These are phyloP conservation scores for Acanthochromis polyacanthus DNA, from an alignment of 2,113 vertebrate genomes.

Conservation along the genomic window DNA sequence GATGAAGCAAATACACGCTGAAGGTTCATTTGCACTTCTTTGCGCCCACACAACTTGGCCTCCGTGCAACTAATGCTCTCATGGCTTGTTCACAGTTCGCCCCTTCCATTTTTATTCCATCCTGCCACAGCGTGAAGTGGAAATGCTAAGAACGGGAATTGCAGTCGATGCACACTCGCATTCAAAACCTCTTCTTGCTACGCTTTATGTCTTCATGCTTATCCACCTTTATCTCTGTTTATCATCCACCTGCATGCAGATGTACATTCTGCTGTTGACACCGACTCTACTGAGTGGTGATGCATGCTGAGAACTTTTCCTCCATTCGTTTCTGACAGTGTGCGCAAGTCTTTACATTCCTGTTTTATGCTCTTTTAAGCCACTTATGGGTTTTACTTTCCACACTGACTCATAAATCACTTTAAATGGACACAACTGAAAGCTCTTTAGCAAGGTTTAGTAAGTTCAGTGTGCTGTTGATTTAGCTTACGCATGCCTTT, in stretches of 20 bases:
- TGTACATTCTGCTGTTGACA: constrained; percentile 7
- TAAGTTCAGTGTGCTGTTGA: neutral
- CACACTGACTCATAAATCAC: neutral
- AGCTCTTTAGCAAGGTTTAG: neutral
- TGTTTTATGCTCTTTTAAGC: neutral
- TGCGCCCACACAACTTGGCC: constrained; percentile 58
- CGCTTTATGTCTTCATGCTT: neutral
- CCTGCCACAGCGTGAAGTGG: neutral
- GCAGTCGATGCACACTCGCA: neutral
- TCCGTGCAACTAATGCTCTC: constrained; percentile 29
- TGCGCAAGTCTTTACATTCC: neutral
- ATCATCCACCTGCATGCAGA: constrained; percentile 4
- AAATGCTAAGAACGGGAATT: neutral
- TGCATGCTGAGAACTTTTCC: neutral
- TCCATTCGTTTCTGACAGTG: neutral
- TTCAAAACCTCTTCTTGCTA: constrained; percentile 2
- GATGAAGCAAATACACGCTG: constrained; percentile 23
- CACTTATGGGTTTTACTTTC: neutral
- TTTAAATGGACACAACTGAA: neutral
- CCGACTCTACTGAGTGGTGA: neutral
- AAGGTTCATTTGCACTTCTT: constrained; percentile 45
- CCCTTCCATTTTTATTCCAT: constrained; percentile 19
- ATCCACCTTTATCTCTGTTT: neutral
- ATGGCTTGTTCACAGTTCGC: constrained; percentile 32
- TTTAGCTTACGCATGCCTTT: too few species aligned